phyloP scores from a whole-genome alignment of 1,140 invertebrate species.

The Nasonia vitripennis region DNA sequence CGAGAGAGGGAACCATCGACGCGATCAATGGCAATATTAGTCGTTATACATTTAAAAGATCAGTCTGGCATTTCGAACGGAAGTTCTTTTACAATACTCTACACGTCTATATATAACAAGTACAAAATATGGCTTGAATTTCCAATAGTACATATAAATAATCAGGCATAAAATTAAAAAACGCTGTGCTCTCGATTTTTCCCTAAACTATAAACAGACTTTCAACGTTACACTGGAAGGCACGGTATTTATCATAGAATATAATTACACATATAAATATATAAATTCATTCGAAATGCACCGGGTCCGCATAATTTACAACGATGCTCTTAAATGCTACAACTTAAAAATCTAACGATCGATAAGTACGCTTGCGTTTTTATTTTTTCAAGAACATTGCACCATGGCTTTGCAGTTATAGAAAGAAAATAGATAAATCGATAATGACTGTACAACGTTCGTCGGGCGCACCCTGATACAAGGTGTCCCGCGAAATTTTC shows the following conservation, averaged over 20 bases:
- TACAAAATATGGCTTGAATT: conserved; percentile 45
- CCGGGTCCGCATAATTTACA: conserved; percentile 48
- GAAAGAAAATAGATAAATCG: conserved; percentile 38
- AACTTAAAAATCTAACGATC: not conserved
- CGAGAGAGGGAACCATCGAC: not conserved
- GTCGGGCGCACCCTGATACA: conserved; percentile 66
- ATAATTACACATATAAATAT: conserved; percentile 36
- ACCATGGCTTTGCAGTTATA: conserved; percentile 53
- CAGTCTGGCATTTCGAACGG: conserved; percentile 46
- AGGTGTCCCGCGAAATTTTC: conserved; percentile 60
- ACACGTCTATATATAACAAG: conserved; percentile 18
- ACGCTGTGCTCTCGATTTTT: not conserved
- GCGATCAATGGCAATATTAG: not conserved
- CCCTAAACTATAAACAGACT: conserved; percentile 24
- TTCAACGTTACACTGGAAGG: conserved; percentile 31
- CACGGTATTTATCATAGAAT: conserved; percentile 14
- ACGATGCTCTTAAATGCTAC: conserved; percentile 12
- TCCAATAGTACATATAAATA: conserved; percentile 38
- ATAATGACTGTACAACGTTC: conserved; percentile 64
- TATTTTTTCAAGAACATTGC: conserved; percentile 59
- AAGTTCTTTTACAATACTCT: conserved; percentile 34
- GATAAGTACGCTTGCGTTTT: not conserved
- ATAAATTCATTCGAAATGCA: conserved; percentile 9
- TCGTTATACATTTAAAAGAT: conserved; percentile 32
- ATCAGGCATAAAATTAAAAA: conserved; percentile 29